Evolutionary conservation across 1,140 invertebrate genomes (phyloP).

Genomic region (Chrysoperla carnea): DNA sequence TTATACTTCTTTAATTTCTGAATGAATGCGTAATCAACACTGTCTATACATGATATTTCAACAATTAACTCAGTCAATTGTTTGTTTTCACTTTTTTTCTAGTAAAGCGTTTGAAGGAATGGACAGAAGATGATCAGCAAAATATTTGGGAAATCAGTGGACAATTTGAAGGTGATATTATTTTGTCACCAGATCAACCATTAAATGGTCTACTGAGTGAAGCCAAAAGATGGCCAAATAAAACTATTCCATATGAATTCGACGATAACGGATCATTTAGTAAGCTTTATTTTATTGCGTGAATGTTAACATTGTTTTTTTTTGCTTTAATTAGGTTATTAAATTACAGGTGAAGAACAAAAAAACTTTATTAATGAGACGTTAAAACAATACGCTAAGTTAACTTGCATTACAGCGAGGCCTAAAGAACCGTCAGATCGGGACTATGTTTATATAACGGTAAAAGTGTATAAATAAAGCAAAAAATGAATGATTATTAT

Average conservation of each 20-base stretch:
- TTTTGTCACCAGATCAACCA: conserved; percentile 22
- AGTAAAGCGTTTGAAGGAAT: conserved; percentile 3
- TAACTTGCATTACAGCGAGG: conserved; percentile 1
- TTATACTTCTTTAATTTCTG: too few species aligned
- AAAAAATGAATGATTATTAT: neutral
- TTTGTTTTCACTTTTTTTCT: too few species aligned
- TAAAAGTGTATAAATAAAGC: neutral
- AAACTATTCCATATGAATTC: conserved; percentile 20
- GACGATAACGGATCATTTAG: conserved; percentile 2
- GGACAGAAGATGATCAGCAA: conserved; percentile 6
- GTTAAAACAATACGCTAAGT: neutral
- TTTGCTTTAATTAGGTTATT: too few species aligned
- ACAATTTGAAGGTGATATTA: conserved; percentile 29
- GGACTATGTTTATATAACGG: conserved; percentile 5
- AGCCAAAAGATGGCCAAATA: conserved; percentile 15
- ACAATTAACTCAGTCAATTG: too few species aligned
- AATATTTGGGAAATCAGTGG: conserved; percentile 21
- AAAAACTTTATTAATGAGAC: neutral
- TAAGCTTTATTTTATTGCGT: conserved; percentile 2
- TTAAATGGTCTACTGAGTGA: conserved; percentile 21
- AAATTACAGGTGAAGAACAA: conserved; percentile 1
- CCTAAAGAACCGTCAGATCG: neutral
- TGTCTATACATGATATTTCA: too few species aligned
- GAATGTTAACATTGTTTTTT: too few species aligned
- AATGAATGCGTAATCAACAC: too few species aligned